Conservation (phyloP, 2,888 invertebrate genomes). For the Cyrtodaria siliqua region DNA sequence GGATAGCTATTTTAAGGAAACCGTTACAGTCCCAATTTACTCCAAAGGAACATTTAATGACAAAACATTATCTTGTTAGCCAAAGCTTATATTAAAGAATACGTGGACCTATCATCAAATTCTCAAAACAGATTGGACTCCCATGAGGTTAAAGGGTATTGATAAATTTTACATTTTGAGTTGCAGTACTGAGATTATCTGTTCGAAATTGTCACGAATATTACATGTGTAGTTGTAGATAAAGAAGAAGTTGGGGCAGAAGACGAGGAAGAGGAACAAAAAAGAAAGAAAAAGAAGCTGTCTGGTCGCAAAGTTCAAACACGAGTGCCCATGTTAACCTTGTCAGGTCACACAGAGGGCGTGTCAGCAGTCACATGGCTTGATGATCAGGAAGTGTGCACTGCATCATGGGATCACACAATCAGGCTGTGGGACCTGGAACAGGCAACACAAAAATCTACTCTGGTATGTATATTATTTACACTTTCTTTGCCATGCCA, state of each 20-base stretch:
- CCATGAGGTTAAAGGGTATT: too few species aligned
- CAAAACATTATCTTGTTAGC: too few species aligned
- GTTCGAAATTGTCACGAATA: too few species aligned
- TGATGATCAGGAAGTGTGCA: constrained; percentile 91
- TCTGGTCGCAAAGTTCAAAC: constrained; percentile 74
- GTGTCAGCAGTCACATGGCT: constrained; percentile 95
- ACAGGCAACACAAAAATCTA: constrained; percentile 92
- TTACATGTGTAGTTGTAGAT: constrained; percentile 46
- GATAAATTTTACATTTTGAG: too few species aligned
- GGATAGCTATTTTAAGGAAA: too few species aligned
- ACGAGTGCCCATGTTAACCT: constrained; percentile 91
- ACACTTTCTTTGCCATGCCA: too few species aligned
- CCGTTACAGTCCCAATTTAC: too few species aligned
- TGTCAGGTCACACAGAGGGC: constrained; percentile 97
- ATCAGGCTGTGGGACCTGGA: constrained; percentile 97
- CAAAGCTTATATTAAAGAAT: too few species aligned
- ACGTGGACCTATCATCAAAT: too few species aligned
- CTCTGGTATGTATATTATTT: constrained; percentile 87
- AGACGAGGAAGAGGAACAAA: constrained; percentile 75
- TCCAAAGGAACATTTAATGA: too few species aligned
- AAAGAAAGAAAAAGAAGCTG: constrained; percentile 79
- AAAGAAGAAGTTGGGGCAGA: constrained; percentile 61
- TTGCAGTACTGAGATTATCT: too few species aligned
- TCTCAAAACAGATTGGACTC: too few species aligned
- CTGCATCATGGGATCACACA: constrained; percentile 98